Evolutionary conservation across 2,797 vertebrate species (phyloP).

Genomic region (Melanotaenia pygmaea): DNA sequence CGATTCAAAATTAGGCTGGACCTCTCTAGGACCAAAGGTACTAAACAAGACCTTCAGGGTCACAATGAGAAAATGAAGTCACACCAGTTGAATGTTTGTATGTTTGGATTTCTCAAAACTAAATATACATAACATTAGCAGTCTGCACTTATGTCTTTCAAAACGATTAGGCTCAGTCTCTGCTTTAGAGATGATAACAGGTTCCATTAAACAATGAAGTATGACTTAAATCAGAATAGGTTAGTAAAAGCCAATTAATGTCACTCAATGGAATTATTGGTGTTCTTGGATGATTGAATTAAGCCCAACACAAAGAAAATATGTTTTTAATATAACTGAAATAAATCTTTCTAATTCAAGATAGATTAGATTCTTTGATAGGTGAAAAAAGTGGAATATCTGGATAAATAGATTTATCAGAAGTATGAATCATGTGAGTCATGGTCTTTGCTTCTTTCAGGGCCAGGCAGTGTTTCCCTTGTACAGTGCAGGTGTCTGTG

Average conservation of each 20-base stretch:
- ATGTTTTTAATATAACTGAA: not conserved
- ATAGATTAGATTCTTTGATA: not conserved
- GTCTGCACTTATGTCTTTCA: not conserved
- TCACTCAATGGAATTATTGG: not conserved
- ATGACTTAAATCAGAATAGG: not conserved
- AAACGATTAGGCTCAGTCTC: not conserved
- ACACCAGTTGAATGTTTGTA: too few species aligned
- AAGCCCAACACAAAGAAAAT: not conserved
- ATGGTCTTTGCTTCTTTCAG: conserved; percentile 63
- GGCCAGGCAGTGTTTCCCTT: conserved; percentile 86
- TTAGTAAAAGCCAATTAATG: not conserved
- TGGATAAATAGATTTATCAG: not conserved
- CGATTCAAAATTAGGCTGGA: conserved; percentile 83
- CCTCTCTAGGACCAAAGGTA: conserved; percentile 80
- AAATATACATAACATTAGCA: not conserved
- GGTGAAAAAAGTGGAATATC: not conserved
- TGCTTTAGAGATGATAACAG: not conserved
- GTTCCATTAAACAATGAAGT: not conserved
- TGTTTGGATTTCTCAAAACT: not conserved
- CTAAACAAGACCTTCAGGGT: conserved; percentile 6
- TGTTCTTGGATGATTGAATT: not conserved
- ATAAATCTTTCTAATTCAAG: not conserved
- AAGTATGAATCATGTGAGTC: not conserved
- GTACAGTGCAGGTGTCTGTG: conserved; percentile 86
- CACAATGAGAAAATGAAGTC: not conserved